phyloP scores from a whole-genome alignment of 2,888 invertebrate species.

The Himalopsyche anomala region DNA sequence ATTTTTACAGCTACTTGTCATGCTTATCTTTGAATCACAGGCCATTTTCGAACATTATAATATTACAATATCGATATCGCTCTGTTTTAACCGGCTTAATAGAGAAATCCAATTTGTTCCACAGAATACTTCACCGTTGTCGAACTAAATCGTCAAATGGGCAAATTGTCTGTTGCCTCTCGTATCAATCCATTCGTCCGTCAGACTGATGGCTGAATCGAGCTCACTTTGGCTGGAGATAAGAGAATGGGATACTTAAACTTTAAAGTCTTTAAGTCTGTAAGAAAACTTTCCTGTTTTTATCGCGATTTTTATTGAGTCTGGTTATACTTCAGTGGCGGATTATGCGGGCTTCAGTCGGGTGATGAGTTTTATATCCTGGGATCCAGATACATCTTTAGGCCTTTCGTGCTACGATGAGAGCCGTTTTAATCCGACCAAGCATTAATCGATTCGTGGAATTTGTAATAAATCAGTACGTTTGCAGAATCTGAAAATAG shows the following conservation, averaged over 20 bases:
- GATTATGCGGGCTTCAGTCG: conserved; percentile 28
- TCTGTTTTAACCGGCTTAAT: no score
- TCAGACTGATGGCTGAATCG: conserved; percentile 22
- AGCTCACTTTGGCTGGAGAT: conserved; percentile 14
- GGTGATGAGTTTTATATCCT: conserved; percentile 41
- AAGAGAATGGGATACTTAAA: conserved; percentile 32
- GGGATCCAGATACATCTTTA: conserved; percentile 9
- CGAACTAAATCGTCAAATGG: conserved; percentile 7
- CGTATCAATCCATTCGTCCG: conserved; percentile 27
- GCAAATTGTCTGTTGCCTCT: conserved; percentile 27
- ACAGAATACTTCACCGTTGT: background rate
- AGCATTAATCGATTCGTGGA: background rate
- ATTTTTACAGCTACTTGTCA: no score
- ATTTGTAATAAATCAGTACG: no score
- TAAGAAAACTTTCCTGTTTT: conserved; percentile 38
- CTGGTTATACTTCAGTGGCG: conserved; percentile 1
- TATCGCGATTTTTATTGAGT: conserved; percentile 18
- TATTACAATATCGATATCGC: no score
- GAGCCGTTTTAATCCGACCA: background rate
- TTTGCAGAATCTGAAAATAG: no score
- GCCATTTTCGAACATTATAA: no score
- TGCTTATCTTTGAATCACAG: no score
- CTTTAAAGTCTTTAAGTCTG: conserved; percentile 31
- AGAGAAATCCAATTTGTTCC: no score
- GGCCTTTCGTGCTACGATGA: background rate